Evolutionary conservation across 2,113 vertebrate species (phyloP), one percentile per base, ranked within the genome.

Genomic region (Psilopsiagon aymara): DNA sequence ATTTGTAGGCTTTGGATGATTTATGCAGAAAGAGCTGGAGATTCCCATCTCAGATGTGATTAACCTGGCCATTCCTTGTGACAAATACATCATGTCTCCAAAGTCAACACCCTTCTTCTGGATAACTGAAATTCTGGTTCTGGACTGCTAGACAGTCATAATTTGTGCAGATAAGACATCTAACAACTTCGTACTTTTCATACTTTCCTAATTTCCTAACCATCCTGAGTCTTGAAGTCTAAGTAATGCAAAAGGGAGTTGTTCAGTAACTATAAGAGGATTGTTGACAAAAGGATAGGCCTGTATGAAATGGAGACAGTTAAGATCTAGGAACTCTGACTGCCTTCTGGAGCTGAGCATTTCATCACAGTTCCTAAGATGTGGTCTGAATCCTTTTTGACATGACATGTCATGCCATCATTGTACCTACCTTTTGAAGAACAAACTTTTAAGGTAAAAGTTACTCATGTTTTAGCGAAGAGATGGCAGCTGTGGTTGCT

Each of bases 361-460:
- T 92, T 64, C 60, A 47, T 57, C 59, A 17, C 27, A 14, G 23
- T 69, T 64, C n/a, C 53, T 29, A 52, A 73, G 28, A 62, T 25
- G 46, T 25, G 24, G 20, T 37, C 64, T 7, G 3, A 70, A 51
- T 55, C 23, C 8, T 86, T 69, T 86, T 4, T 74, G 63, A 77
- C 28, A n/a, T 46, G 13, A 18, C 6, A 4, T 9, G 23, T 24
- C 10, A 2, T n/a, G 35, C 21, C 13, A 10, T 44, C 17, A 0
- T 47, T 64, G 44, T 24, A 62, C 59, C 46, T 35, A 67, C 25
- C 10, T 28, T 77, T 46, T 67, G 86, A 92, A 86, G 41, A 53
- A 67, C n/a, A 67, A 24, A 16, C 75, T 52, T 92, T 80, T 41
- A 27, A 69, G 23, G 41, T 39, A 66, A 49, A 33, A 5, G 4